Evolutionary conservation across 2,888 invertebrate genomes (phyloP), one percentile per base, ranked within the genome.

Genomic region (Phania funesta): DNA sequence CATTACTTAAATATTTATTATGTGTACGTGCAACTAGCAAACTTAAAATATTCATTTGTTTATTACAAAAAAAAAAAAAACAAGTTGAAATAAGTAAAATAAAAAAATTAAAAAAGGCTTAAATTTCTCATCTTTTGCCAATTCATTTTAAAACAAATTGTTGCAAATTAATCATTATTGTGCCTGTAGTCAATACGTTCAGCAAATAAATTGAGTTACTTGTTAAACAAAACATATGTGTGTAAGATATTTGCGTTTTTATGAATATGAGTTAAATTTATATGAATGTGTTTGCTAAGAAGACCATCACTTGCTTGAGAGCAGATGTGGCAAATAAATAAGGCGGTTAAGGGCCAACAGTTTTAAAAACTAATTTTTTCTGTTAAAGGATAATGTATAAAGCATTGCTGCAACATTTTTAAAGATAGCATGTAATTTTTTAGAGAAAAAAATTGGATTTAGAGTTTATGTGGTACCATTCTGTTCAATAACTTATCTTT

Each of bases 111-210:
- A 54, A 48, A 65, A 32, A 18, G 1, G 22, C 9, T 60, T 20
- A 56, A 52, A 26, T 41, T 52, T 78, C 58, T 52, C 74, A 64
- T 70, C 46, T 64, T 54, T 50, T 64, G 20, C 74, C 74, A 82
- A 78, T 78, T 82, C 82, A 68, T 65, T 82, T 78, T 70, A 50
- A 78, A 82, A 82, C 82, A 82, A 78, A 82, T 82, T 71, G 60
- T 35, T 56, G 74, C 46, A 75, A 70, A 82, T 82, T 82, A 82
- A 82, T 82, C 82, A 82, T 75, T 78, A 75, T 22, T 70, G 22
- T 78, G 82, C 82, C 82, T 78, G 74, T 82, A 78, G 82, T 64
- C 82, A 82, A 78, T 65, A 65, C n/a, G n/a, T 68, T 9, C 71
- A 52, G 26, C 38, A 78, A 71, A 82, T 78, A 75, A 82, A 82